A percentile compares a stretch with the other conserved stretches of the same genome.
These are phyloP conservation scores for Drosophila pseudotalamancana DNA, from an alignment of 2,888 invertebrate species.

Conservation along the genomic window DNA sequence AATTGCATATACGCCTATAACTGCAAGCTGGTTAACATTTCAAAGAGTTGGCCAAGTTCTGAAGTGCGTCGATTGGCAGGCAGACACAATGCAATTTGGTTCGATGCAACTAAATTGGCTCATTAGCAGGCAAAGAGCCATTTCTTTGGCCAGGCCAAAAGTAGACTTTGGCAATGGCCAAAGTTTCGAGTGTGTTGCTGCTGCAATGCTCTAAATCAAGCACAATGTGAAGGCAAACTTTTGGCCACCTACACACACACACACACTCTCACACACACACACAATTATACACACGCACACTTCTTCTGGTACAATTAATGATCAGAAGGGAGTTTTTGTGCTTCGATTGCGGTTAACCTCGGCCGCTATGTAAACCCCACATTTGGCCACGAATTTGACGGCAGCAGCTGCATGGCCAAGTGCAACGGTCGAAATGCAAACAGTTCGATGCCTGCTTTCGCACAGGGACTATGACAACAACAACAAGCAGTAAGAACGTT, in stretches of 20 bases:
- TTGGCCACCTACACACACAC: slow-evolving; percentile 21
- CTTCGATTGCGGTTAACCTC: slow-evolving; percentile 59
- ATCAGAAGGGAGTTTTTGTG: slow-evolving; percentile 42
- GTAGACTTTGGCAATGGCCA: slow-evolving; percentile 38
- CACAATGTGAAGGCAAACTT: slow-evolving; percentile 52
- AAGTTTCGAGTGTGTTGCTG: slow-evolving; percentile 65
- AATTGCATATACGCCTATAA: slow-evolving; percentile 13
- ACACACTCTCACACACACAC: slow-evolving; percentile 3
- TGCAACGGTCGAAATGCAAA: slow-evolving; percentile 73
- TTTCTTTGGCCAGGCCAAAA: slow-evolving; percentile 30
- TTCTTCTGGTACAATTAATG: slow-evolving; percentile 64
- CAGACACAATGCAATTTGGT: slow-evolving; percentile 61
- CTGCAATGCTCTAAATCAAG: slow-evolving; percentile 77
- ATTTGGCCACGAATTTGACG: slow-evolving; percentile 60
- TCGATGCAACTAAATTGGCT: slow-evolving; percentile 77
- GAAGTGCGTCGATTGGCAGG: slow-evolving; percentile 49
- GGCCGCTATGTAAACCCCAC: slow-evolving; percentile 67
- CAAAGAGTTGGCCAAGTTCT: slow-evolving; percentile 65
- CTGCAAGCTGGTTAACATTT: slow-evolving; percentile 61
- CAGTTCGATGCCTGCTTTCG: slow-evolving; percentile 68
- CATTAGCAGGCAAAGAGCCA: slow-evolving; percentile 69
- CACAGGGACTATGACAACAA: slow-evolving; percentile 52
- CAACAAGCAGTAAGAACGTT: slow-evolving; percentile 1
- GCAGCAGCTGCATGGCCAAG: slow-evolving; percentile 70
- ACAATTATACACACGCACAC: slow-evolving; percentile 5